Conservation (phyloP, 1,140 invertebrate genomes). For the Harpegnathos saltator region DNA sequence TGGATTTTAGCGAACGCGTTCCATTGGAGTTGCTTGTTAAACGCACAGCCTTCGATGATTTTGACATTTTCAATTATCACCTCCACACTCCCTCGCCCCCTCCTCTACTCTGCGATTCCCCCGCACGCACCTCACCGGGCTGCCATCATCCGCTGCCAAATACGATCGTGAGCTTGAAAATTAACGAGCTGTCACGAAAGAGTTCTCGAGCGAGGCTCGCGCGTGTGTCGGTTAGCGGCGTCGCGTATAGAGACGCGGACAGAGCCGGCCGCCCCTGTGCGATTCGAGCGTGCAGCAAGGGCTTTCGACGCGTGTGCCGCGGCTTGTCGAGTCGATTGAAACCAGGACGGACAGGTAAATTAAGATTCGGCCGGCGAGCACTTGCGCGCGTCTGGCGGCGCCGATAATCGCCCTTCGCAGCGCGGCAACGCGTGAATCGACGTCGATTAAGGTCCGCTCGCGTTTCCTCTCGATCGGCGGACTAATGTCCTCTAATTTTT, state of each 20-base stretch:
- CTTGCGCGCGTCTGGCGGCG: constrained; percentile 36
- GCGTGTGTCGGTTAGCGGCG: constrained; percentile 19
- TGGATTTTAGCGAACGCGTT: constrained; percentile 23
- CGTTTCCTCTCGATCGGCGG: constrained; percentile 9
- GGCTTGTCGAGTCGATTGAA: constrained; percentile 63
- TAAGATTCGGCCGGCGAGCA: constrained; percentile 63
- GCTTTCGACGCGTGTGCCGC: constrained; percentile 38
- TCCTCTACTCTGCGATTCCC: too few relatives aligned
- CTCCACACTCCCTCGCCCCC: background rate
- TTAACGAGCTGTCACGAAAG: constrained; percentile 72
- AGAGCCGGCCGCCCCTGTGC: constrained; percentile 18
- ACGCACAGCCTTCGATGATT: constrained; percentile 55
- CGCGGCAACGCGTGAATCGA: constrained; percentile 65
- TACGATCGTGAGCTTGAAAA: constrained; percentile 59
- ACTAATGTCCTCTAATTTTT: constrained; percentile 37
- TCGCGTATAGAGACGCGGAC: background rate
- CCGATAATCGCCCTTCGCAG: constrained; percentile 60
- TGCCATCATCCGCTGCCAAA: constrained; percentile 26
- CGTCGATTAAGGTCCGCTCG: constrained; percentile 56
- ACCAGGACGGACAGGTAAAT: constrained; percentile 68
- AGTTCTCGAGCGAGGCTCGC: constrained; percentile 54
- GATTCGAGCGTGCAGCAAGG: constrained; percentile 35
- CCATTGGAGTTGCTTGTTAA: constrained; percentile 18
- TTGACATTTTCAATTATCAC: constrained; percentile 71
- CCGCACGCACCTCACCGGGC: too few relatives aligned